Evolutionary conservation across 2,797 vertebrate genomes (phyloP).

Genomic region (Chaetophractus vellerosus): DNA sequence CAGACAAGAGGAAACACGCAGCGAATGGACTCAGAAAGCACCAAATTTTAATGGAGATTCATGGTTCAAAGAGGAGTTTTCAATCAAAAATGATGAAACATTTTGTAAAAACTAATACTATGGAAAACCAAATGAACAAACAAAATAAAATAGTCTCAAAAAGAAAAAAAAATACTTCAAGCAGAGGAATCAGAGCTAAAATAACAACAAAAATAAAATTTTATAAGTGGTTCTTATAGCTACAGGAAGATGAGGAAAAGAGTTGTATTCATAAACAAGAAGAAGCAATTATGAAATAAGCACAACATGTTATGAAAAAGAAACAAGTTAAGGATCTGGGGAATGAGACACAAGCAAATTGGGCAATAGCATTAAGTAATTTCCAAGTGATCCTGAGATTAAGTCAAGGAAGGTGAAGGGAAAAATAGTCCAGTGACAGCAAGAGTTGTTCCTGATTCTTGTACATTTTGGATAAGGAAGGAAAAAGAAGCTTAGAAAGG

Average conservation of each 20-base stretch:
- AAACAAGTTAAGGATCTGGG: neutral
- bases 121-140: slow-evolving; percentile 3
- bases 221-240: neutral
- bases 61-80: neutral
- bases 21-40: no score
- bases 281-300: neutral
- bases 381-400: neutral
- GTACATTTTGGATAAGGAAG: neutral
- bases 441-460: neutral
- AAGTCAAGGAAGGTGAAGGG: neutral
- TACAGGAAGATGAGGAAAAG: neutral
- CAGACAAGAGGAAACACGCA: no score
- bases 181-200: neutral
- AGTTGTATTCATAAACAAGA: neutral
- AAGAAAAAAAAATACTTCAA: neutral
- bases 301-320: neutral
- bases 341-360: neutral
- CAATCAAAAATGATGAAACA: neutral
- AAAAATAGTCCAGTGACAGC: neutral
- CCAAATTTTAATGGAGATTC: neutral
- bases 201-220: neutral
- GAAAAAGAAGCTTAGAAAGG: neutral
- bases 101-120: neutral
- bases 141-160: neutral
- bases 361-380: neutral